Evolutionary conservation across 53 echinoderm and acorn worm genomes (phyloP), one percentile per base, ranked within the genome.

Genomic region (Patiria pectinifera): DNA sequence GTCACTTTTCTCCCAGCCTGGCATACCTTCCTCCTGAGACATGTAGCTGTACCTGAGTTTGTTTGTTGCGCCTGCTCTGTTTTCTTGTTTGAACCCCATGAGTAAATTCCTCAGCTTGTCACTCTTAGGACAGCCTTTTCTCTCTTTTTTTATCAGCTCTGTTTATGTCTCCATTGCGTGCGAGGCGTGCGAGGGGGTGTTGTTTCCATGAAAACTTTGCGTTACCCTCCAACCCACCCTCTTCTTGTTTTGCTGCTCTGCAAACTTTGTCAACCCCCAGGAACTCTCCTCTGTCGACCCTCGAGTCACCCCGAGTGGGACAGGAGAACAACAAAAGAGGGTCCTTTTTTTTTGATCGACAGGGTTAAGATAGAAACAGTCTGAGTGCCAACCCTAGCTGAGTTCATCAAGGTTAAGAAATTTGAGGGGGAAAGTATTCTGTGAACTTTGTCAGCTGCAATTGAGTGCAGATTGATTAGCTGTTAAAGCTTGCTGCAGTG

Each of bases 391-490:
- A 63, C 72, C 86, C 71, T 75, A 23, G 86, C 16, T 70, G 69
- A 22, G 86, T 86, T 86, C 25, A 49, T 86, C 74, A 25, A 49
- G 48, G 86, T 86, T 82, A 59, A 19, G 69, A 66, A 85, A 48
- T 86, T 75, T 25, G 12, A 16, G 19, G 43, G 53, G 71, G 86
- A 71, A 72, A 74, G 72, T 49, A 69, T 86, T 86, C 24, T 16
- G 18, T 48, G 48, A 74, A 86, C 49, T 74, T 49, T 53, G 72
- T 72, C 86, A 86, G 74, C 72, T 86, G 86, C 48, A 63, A 72
- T 15, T 86, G 43, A 22, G 59, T 86, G 72, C 72, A 86, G 86
- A 86, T 86, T 86, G 86, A 86, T 86, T 71, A 71, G 10, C n/a
- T 72, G 48, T 70, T 45, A 25, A 45, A 84, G 63, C 16, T 82